A percentile compares a stretch with the other conserved stretches of the same genome.
These are phyloP conservation scores for Rhegmatorhina hoffmannsi DNA, from an alignment of 2,113 vertebrate species.

Conservation along the genomic window DNA sequence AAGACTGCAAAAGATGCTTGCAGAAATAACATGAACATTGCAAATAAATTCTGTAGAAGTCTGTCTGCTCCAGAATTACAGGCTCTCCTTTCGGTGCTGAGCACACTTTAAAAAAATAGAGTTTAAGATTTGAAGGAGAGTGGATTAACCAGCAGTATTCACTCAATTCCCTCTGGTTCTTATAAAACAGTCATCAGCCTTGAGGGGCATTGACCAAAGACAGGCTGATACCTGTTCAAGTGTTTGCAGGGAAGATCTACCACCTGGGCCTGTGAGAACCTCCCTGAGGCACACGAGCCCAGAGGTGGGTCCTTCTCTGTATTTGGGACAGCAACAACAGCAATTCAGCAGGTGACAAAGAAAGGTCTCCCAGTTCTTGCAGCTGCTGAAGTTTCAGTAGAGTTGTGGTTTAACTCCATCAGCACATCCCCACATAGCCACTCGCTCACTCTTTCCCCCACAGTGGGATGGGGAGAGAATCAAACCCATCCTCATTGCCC, in stretches of 20 bases:
- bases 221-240: not conserved
- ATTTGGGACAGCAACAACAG: not conserved
- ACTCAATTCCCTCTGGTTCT: not conserved
- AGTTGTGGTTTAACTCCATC: not conserved
- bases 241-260: not conserved
- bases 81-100: not conserved
- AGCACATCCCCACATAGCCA: not conserved
- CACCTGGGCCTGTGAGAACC: not conserved
- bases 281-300: not conserved
- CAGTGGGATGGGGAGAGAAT: not conserved
- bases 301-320: not conserved
- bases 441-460: not conserved
- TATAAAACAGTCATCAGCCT: not conserved
- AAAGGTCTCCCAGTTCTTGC: not conserved
- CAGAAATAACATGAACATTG: constrained; percentile 5
- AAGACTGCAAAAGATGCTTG: not conserved
- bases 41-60: constrained; percentile 11
- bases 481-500: not conserved
- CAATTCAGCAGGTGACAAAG: not conserved
- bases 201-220: not conserved
- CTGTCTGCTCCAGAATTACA: constrained; percentile 2
- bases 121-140: not conserved
- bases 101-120: not conserved
- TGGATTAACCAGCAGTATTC: not conserved
- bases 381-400: not conserved